phyloP scores from a whole-genome alignment of 2,113 vertebrate species.

The Gymnogyps californianus region DNA sequence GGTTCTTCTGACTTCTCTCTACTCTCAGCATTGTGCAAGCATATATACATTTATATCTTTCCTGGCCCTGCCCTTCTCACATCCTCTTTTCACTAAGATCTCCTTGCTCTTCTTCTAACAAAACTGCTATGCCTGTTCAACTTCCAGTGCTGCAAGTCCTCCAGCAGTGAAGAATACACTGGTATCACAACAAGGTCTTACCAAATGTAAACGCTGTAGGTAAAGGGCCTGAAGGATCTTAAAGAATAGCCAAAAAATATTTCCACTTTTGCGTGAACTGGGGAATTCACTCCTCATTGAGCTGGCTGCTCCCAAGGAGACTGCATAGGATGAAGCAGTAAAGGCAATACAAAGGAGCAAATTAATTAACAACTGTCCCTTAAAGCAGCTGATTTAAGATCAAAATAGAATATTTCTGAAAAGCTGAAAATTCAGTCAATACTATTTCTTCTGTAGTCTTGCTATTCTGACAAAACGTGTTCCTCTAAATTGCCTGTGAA shows the following conservation, averaged over 20 bases:
- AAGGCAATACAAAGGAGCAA: neutral
- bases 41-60: neutral
- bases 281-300: neutral
- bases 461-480: neutral
- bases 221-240: neutral
- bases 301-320: neutral
- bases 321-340: neutral
- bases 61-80: neutral
- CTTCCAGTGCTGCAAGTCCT: neutral
- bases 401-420: neutral
- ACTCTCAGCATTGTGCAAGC: neutral
- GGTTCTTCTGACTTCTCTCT: neutral
- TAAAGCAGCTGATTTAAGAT: neutral
- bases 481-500: neutral
- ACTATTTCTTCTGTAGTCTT: neutral
- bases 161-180: neutral
- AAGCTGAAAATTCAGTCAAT: neutral
- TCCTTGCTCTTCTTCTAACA: neutral
- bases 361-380: neutral
- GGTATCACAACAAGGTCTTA: neutral
- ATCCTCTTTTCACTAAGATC: constrained; percentile 11
- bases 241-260: neutral
- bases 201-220: neutral
- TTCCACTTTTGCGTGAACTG: neutral
- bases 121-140: neutral